Percentiles rank a stretch among this genome's conserved stretches.
phyloP scores from a whole-genome alignment of 64 coral and sea anemone genomes.

The Montipora capricornis region DNA sequence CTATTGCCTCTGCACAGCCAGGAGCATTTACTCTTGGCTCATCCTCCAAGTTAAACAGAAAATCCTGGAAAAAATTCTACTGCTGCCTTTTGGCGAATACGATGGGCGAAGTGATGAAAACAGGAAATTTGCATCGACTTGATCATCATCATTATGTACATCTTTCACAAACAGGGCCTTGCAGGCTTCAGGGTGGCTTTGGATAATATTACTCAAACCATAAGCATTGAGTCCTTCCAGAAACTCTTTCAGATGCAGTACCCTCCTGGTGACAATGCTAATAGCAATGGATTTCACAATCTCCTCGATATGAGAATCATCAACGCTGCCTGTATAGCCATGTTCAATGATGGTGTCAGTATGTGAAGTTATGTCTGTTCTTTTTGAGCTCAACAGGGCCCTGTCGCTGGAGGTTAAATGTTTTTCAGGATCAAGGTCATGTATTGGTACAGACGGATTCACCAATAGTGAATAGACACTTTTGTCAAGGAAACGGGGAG shows the following conservation, averaged over 20 bases:
- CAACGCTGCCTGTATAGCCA: conserved; percentile 69
- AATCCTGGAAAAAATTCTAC: conserved; percentile 23
- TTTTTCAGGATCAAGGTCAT: conserved; percentile 38
- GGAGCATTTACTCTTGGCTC: conserved; percentile 15
- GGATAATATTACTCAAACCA: conserved; percentile 13
- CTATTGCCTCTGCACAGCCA: conserved; percentile 57
- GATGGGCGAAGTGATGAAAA: conserved; percentile 27
- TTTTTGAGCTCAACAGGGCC: neutral
- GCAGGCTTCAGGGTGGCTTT: conserved; percentile 34
- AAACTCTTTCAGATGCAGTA: conserved; percentile 39
- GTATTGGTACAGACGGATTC: conserved; percentile 9
- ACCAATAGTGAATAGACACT: conserved; percentile 47
- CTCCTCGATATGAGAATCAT: conserved; percentile 40
- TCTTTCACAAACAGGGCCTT: conserved; percentile 35
- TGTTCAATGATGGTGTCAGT: conserved; percentile 49
- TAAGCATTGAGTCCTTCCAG: conserved; percentile 16
- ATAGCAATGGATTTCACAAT: conserved; percentile 53
- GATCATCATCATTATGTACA: neutral
- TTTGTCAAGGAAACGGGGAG: conserved; percentile 38
- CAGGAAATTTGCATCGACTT: conserved; percentile 49
- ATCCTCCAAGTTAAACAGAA: conserved; percentile 51
- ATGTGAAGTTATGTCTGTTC: conserved; percentile 28
- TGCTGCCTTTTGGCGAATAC: conserved; percentile 10
- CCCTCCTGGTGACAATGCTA: conserved; percentile 52
- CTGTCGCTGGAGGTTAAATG: conserved; percentile 36